These are phyloP conservation scores for Sturmia bella DNA, from an alignment of 2,888 invertebrate species.

Conservation along the genomic window DNA sequence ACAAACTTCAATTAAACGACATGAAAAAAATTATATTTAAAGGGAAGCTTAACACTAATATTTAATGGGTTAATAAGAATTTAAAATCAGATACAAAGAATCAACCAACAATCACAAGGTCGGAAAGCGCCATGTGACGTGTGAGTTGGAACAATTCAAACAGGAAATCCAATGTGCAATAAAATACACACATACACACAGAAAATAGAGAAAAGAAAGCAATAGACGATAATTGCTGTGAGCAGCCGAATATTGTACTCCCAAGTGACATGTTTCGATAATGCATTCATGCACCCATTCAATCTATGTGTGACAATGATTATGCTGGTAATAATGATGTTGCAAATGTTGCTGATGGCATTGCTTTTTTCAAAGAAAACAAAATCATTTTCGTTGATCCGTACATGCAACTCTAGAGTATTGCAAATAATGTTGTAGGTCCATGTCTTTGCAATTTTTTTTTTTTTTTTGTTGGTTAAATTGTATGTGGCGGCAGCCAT, in stretches of 20 bases:
- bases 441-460: background rate
- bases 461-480: too few relatives aligned
- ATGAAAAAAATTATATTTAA: too few relatives aligned
- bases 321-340: slow-evolving; percentile 32
- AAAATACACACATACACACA: slow-evolving; percentile 18
- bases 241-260: slow-evolving; percentile 59
- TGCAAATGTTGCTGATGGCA: slow-evolving; percentile 24
- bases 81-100: background rate
- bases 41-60: slow-evolving; percentile 37
- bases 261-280: slow-evolving; percentile 67
- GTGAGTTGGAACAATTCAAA: slow-evolving; percentile 15
- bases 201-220: background rate
- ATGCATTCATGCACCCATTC: slow-evolving; percentile 49
- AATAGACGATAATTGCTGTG: slow-evolving; percentile 59
- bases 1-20: too few relatives aligned
- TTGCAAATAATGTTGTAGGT: slow-evolving; percentile 49
- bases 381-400: slow-evolving; percentile 28
- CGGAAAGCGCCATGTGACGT: slow-evolving; percentile 66
- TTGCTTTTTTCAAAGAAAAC: slow-evolving; percentile 5
- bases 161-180: slow-evolving; percentile 45
- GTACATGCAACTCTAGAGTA: slow-evolving; percentile 25
- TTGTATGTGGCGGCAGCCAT: slow-evolving; percentile 14
- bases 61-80: slow-evolving; percentile 63
- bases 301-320: slow-evolving; percentile 32
- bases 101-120: slow-evolving; percentile 37